These are phyloP conservation scores for Parnassius apollo DNA, from an alignment of 2,888 invertebrate species.

Conservation along the genomic window DNA sequence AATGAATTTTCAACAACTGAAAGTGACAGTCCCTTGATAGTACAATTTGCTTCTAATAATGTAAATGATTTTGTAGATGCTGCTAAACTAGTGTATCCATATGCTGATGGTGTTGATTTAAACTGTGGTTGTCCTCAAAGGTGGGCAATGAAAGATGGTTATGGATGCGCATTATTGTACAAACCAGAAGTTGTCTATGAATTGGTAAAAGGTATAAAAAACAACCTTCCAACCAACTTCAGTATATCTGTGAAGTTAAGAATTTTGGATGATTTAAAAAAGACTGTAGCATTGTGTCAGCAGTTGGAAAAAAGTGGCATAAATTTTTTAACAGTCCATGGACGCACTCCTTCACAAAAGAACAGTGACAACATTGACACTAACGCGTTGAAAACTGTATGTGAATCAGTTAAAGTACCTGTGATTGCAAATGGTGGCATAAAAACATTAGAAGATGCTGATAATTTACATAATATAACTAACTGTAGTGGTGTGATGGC, in stretches of 20 bases:
- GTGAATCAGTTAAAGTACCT: slow-evolving; percentile 87
- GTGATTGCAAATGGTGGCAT: slow-evolving; percentile 97
- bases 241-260: slow-evolving; percentile 96
- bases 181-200: slow-evolving; percentile 92
- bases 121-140: slow-evolving; percentile 99
- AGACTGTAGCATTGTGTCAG: slow-evolving; percentile 90
- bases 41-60: slow-evolving; percentile 96
- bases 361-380: slow-evolving; percentile 86
- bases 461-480: slow-evolving; percentile 83
- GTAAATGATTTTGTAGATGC: slow-evolving; percentile 91
- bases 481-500: slow-evolving; percentile 94
- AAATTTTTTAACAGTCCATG: slow-evolving; percentile 94
- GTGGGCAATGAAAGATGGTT: slow-evolving; percentile 96
- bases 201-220: slow-evolving; percentile 88
- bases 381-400: slow-evolving; percentile 86
- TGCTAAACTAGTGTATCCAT: slow-evolving; percentile 90
- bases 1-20: slow-evolving; percentile 89
- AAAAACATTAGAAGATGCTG: slow-evolving; percentile 86
- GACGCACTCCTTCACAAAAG: slow-evolving; percentile 91
- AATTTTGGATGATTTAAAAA: slow-evolving; percentile 84
- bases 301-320: slow-evolving; percentile 92
- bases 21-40: slow-evolving; percentile 92
- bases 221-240: slow-evolving; percentile 86
- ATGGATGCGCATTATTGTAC: slow-evolving; percentile 91
- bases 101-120: slow-evolving; percentile 95